A percentile compares a stretch with the other conserved stretches of the same genome.
Evolutionary conservation across 2,113 vertebrate species (phyloP).

Genomic region (Rattus norvegicus): DNA sequence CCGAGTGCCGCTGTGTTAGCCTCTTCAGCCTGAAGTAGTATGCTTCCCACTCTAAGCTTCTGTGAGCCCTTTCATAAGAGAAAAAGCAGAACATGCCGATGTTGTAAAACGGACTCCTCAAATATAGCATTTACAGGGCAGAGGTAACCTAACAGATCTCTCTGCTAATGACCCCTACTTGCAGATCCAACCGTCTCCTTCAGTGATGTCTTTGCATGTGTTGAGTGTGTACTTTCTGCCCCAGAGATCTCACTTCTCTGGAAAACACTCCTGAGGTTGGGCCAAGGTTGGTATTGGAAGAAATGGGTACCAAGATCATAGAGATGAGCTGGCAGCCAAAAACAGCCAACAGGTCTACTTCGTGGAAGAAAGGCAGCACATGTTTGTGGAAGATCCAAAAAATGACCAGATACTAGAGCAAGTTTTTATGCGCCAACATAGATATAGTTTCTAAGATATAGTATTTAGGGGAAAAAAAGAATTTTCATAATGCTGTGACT

Average conservation of each 20-base stretch:
- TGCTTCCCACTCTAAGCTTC: constrained; percentile 48
- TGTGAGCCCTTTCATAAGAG: constrained; percentile 14
- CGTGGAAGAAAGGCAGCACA: background rate
- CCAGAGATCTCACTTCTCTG: background rate
- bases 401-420: background rate
- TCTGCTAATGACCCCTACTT: constrained; percentile 51
- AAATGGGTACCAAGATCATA: background rate
- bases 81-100: constrained; percentile 32
- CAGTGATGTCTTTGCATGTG: background rate
- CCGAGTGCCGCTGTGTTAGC: background rate
- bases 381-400: background rate
- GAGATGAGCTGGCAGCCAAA: background rate
- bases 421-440: background rate
- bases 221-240: background rate
- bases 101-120: constrained; percentile 59
- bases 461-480: background rate
- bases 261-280: background rate
- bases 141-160: constrained; percentile 45
- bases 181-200: constrained; percentile 49
- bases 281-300: background rate
- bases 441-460: background rate
- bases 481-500: background rate
- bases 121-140: constrained; percentile 34
- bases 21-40: constrained; percentile 16
- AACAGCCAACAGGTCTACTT: background rate